phyloP scores from a whole-genome alignment of 2,888 invertebrate genomes.

The Sesamia inferens region DNA sequence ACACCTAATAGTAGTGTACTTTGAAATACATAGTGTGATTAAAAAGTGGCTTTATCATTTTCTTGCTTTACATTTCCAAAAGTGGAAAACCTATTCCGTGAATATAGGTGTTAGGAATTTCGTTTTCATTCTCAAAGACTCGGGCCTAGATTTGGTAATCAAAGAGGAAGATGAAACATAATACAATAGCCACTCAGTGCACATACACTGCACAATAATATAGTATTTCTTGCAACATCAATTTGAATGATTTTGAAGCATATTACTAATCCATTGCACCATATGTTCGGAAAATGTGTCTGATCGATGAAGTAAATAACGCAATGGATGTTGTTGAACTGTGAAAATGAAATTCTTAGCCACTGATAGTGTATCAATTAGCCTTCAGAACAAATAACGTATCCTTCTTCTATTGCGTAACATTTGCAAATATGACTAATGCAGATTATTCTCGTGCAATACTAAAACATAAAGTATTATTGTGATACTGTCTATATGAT shows the following conservation, averaged over 20 bases:
- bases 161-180: background rate
- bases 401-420: conserved; percentile 9
- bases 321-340: no score
- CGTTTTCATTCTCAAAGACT: background rate
- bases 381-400: background rate
- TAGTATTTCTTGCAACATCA: no score
- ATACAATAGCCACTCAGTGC: no score
- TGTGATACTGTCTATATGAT: conserved; percentile 16
- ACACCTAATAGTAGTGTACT: background rate
- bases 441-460: conserved; percentile 7
- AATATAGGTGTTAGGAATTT: background rate
- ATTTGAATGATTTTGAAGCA: no score
- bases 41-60: background rate
- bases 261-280: no score
- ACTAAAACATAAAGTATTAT: background rate
- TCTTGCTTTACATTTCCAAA: background rate
- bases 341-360: no score
- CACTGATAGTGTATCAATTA: no score
- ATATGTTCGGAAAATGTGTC: no score
- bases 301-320: no score
- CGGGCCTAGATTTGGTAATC: background rate
- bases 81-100: background rate
- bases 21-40: background rate
- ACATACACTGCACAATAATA: no score
- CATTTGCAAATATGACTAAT: conserved; percentile 18